These are phyloP conservation scores for Onychorhynchus coronatus DNA, from an alignment of 2,113 vertebrate species.

Conservation along the genomic window DNA sequence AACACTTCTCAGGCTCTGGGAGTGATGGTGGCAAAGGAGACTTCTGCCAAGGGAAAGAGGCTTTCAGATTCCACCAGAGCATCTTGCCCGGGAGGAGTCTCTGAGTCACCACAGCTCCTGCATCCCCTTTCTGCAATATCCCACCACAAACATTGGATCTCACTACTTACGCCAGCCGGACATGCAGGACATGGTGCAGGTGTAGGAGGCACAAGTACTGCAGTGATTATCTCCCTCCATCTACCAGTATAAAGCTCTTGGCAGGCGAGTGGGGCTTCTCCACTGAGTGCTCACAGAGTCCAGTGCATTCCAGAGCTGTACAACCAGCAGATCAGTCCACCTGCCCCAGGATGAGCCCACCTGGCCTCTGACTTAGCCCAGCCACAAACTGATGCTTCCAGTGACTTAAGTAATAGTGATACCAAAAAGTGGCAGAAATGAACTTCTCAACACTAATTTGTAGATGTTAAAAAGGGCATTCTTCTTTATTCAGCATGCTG, in stretches of 20 bases:
- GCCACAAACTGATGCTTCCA: neutral
- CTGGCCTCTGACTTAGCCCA: neutral
- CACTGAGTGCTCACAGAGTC: neutral
- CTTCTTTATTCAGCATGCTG: too few species aligned
- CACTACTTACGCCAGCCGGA: fast-evolving
- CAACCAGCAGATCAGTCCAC: neutral
- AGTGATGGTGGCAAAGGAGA: neutral
- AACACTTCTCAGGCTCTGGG: neutral
- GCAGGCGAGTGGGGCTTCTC: neutral
- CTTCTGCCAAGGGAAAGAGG: neutral
- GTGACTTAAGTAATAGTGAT: neutral
- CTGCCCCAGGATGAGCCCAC: neutral
- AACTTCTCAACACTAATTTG: too few species aligned
- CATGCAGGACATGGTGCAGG: neutral
- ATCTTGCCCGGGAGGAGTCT: neutral
- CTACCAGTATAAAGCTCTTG: neutral
- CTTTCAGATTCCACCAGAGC: neutral
- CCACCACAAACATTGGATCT: neutral
- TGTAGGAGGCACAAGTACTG: neutral
- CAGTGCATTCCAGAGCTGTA: neutral
- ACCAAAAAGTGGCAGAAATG: too few species aligned
- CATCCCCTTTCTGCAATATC: neutral
- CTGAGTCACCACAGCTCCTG: neutral
- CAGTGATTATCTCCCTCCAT: neutral
- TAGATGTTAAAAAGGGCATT: too few species aligned